phyloP scores from a whole-genome alignment of 2,113 vertebrate genomes.

The Bambusicola thoracicus region DNA sequence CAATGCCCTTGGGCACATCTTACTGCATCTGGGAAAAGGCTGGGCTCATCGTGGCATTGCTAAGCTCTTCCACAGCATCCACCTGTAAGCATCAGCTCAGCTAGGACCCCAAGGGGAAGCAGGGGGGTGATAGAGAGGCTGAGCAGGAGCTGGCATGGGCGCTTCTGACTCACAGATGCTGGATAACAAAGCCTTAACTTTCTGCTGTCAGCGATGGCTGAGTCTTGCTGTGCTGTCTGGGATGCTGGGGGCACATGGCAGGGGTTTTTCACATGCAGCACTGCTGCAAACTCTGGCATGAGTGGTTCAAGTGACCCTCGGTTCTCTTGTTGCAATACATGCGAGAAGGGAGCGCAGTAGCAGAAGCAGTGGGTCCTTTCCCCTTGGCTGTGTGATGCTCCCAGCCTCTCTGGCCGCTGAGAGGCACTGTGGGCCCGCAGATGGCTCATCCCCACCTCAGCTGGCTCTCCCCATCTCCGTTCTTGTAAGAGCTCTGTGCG shows the following conservation, averaged over 20 bases:
- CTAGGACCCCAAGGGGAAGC: background rate
- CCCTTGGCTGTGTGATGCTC: background rate
- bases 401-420: conserved; percentile 15
- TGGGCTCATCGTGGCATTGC: conserved; percentile 94
- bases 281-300: background rate
- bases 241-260: background rate
- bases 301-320: background rate
- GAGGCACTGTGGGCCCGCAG: conserved; percentile 32
- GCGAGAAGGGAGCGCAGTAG: background rate
- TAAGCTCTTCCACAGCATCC: conserved; percentile 95
- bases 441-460: background rate
- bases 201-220: background rate
- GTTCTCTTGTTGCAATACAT: background rate
- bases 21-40: conserved; percentile 94
- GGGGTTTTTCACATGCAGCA: background rate
- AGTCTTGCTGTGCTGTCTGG: background rate
- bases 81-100: conserved; percentile 79
- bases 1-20: conserved; percentile 92
- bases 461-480: background rate
- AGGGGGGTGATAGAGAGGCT: background rate
- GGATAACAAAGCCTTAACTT: background rate
- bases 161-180: fast-evolving
- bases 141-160: background rate
- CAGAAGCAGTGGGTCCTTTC: background rate
- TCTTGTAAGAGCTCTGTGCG: fast-evolving